Evolutionary conservation across 2,113 vertebrate genomes (phyloP).

Genomic region (Pagrus major): DNA sequence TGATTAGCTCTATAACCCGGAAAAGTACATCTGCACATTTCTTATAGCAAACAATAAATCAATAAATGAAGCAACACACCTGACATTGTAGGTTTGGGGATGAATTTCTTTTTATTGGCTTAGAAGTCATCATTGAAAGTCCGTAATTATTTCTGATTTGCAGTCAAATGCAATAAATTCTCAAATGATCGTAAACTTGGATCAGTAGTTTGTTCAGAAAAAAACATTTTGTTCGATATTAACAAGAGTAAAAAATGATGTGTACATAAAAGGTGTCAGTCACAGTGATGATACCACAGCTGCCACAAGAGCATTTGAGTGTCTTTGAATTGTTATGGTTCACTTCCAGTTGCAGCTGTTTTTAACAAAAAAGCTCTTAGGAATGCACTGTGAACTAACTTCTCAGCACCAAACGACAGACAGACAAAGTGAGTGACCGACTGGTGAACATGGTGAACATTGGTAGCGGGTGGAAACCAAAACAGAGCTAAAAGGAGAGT

Average conservation of each 20-base stretch:
- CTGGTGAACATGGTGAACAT: not conserved
- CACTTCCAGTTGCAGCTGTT: not conserved
- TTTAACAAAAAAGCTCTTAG: not conserved
- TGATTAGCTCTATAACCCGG: not conserved
- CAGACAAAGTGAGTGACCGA: not conserved
- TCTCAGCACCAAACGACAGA: not conserved
- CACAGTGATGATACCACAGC: too few relatives aligned
- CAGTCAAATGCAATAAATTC: conserved; percentile 28
- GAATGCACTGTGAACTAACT: not conserved
- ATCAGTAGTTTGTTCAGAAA: not conserved
- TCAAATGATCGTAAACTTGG: not conserved
- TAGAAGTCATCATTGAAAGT: not conserved
- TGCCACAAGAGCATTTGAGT: not conserved
- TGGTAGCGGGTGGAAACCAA: not conserved
- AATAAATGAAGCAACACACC: not conserved
- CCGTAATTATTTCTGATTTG: conserved; percentile 20
- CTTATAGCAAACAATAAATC: not conserved
- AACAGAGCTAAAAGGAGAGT: not conserved
- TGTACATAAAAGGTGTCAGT: too few relatives aligned
- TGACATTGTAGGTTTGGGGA: not conserved
- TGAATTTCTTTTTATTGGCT: not conserved
- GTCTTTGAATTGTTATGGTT: not conserved
- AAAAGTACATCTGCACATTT: not conserved
- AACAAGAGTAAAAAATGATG: too few relatives aligned
- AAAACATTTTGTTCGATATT: too few relatives aligned